Base-by-base conservation (phyloP, 2,888 invertebrate species). In the Sicus ferrugineus region DNA sequence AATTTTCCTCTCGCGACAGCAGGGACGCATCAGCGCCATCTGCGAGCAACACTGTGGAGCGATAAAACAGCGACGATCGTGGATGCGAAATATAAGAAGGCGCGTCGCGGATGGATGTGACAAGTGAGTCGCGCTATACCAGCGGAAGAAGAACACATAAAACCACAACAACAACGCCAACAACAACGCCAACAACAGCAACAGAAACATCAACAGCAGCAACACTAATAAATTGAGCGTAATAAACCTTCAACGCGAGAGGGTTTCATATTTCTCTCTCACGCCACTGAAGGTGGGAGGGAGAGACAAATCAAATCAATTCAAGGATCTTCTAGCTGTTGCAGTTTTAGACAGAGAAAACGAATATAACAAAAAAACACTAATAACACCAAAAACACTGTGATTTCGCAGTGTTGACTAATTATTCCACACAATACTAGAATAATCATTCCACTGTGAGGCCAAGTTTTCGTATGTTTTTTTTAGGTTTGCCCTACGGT, bases 161-260 rank as follows among this genome's bases (percentile, higher is more conserved):
- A 63, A 63, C 26, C 46, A 48, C 50, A 64, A 38, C 52, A 65
- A 54, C 26, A 52, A 26, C 38, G 4, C 38, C 23, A 38, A 52
- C 23, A 26, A 26, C 0, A 50, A 50, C 50, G 21, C 34, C 3
- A 54, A 28, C 34, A 23, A 26, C 14, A 34, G 2, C 23, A 38
- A 28, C 42, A 52, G 16, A 19, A 30, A 3, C 34, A 54, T n/a
- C 23, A 21, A 42, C 38, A 11, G 21, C n/a, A 34, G 21, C 21
- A 50, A 52, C 30, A n/a, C 14, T 31, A 38, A 23, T 23, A 23
- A 38, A 26, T 21, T 26, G 23, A 34, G 34, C 21, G 23, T 38
- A 21, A 42, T n/a, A 19, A 16, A n/a, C 30, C n/a, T 30, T 58
- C 16, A 31, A 28, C 16, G 4, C 42, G 38, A 38, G 42, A 59